A percentile compares a stretch with the other conserved stretches of the same genome.
phyloP scores from a whole-genome alignment of 2,113 vertebrate genomes.

The Cynoglossus semilaevis region DNA sequence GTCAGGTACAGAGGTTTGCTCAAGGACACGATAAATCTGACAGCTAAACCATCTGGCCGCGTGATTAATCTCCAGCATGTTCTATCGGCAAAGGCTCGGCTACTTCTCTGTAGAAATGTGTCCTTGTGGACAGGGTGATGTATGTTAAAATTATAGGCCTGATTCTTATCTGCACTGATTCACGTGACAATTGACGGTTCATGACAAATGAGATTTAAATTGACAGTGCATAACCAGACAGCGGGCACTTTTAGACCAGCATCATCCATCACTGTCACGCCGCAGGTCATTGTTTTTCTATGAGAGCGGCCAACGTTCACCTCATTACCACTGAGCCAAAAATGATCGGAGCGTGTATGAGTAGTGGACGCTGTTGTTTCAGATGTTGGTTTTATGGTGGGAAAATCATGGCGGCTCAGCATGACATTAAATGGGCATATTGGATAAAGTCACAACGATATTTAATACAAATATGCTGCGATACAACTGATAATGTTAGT shows the following conservation, averaged over 20 bases:
- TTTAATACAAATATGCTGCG: no score
- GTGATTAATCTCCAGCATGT: neutral
- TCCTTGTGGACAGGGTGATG: neutral
- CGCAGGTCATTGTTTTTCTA: neutral
- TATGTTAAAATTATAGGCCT: neutral
- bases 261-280: conserved; percentile 51
- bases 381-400: no score
- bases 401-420: no score
- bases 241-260: conserved; percentile 25
- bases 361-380: no score
- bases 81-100: no score
- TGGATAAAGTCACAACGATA: no score
- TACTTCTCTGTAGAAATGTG: neutral
- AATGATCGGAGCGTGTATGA: neutral
- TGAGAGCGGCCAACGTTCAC: neutral
- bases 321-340: conserved; percentile 11
- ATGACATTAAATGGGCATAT: no score
- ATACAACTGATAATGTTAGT: no score
- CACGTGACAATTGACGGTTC: no score
- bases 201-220: neutral
- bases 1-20: neutral
- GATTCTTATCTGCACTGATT: neutral
- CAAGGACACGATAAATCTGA: neutral
- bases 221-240: neutral
- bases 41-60: neutral